Percentiles rank a stretch among this genome's conserved stretches.
These are phyloP conservation scores for Thermophis baileyi DNA, from an alignment of 2,113 vertebrate species.

Conservation along the genomic window DNA sequence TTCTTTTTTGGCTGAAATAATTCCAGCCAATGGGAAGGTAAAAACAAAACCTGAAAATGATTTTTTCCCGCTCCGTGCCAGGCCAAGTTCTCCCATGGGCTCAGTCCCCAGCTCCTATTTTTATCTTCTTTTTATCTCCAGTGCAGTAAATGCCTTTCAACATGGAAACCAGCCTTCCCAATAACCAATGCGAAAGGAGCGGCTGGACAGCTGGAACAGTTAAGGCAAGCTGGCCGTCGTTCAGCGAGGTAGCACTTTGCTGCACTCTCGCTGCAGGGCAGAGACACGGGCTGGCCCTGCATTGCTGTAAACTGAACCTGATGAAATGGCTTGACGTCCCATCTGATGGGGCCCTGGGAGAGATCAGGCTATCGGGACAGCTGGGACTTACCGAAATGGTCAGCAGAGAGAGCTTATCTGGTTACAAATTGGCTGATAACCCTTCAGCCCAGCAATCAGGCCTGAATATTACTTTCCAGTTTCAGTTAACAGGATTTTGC, in stretches of 20 bases:
- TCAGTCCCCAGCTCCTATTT: constrained; percentile 20
- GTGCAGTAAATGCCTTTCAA: constrained; percentile 45
- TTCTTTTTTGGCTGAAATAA: constrained; percentile 56
- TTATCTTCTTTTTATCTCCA: constrained; percentile 51
- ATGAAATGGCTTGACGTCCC: not conserved
- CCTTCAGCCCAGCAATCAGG: not conserved
- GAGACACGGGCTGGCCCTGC: not conserved
- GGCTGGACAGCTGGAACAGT: not conserved
- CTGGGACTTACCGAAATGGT: constrained; percentile 36
- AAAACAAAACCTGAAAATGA: constrained; percentile 50
- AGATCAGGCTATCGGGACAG: constrained; percentile 47
- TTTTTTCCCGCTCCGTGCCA: constrained; percentile 43
- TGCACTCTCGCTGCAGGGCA: constrained; percentile 26
- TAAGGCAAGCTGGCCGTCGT: not conserved
- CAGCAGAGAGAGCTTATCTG: constrained; percentile 43
- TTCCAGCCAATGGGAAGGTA: constrained; percentile 51
- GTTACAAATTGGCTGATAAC: constrained; percentile 44
- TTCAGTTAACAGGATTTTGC: constrained; percentile 34
- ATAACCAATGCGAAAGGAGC: constrained; percentile 23
- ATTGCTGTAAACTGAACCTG: constrained; percentile 27
- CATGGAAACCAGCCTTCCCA: constrained; percentile 37
- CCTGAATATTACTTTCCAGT: constrained; percentile 61
- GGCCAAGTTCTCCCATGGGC: not conserved
- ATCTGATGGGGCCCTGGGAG: constrained; percentile 38
- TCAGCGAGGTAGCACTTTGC: not conserved